phyloP scores from a whole-genome alignment of 2,888 invertebrate genomes.

The Dichetophora obliterata region DNA sequence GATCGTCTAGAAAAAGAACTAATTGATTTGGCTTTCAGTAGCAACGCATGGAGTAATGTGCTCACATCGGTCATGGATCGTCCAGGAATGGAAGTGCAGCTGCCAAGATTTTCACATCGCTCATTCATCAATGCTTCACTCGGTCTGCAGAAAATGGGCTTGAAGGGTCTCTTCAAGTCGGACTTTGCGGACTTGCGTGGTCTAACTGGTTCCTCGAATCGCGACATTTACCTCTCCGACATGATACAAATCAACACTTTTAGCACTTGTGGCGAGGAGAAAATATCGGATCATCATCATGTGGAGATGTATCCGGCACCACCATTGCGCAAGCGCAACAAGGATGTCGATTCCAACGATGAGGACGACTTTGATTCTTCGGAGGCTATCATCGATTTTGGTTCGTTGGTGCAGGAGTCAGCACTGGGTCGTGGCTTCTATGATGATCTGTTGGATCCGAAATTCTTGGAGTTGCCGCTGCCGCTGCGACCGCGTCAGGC shows the following conservation, averaged over 20 bases:
- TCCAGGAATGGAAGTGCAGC: conserved; percentile 83
- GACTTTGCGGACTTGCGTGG: conserved; percentile 86
- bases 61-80: conserved; percentile 81
- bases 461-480: conserved; percentile 74
- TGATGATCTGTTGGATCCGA: conserved; percentile 74
- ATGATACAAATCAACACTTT: conserved; percentile 88
- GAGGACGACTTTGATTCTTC: conserved; percentile 61
- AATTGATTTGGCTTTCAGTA: conserved; percentile 76
- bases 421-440: conserved; percentile 76
- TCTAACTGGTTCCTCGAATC: conserved; percentile 81
- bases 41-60: conserved; percentile 81
- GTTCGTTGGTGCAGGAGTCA: conserved; percentile 72
- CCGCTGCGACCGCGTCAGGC: conserved; percentile 81
- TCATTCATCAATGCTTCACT: conserved; percentile 86
- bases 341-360: conserved; percentile 62
- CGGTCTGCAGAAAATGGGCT: conserved; percentile 83
- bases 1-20: conserved; percentile 81
- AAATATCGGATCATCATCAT: conserved; percentile 81
- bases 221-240: conserved; percentile 86
- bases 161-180: conserved; percentile 82
- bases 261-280: conserved; percentile 83
- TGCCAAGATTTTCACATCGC: conserved; percentile 86
- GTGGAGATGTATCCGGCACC: conserved; percentile 85
- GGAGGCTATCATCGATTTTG: conserved; percentile 64
- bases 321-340: conserved; percentile 72